Base-by-base conservation (phyloP, 2,888 invertebrate species). In the Aleiodes leptofemur region DNA sequence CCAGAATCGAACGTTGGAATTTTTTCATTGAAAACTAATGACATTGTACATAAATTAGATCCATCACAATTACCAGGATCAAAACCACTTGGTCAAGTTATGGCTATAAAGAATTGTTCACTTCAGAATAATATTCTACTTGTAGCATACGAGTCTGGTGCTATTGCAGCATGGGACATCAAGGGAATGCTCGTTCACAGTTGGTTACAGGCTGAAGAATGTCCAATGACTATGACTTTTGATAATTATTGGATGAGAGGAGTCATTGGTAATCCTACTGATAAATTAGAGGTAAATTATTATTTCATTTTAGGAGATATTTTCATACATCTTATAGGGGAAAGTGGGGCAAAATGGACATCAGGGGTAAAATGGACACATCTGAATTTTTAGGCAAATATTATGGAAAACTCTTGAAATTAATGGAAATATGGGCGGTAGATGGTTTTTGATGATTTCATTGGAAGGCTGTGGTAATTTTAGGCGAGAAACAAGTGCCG, bases 91-190 rank as follows among this genome's bases (percentile, higher is more conserved):
- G 94, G 94, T 64, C 92, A 92, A 82, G 90, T 93, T 0, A 94
- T 94, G 94, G 92, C 93, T 80, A 88, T 94, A n/a, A 92, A 92
- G 80, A 88, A 90, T 34, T 87, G 92, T 11, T 86, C 86, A 83
- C 90, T 89, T 11, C 91, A 92, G 79, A 90, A 90, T 78, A 68
- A 68, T 77, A 81, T 79, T 83, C 85, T 95, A 29, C 88, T 96
- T 69, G 94, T 92, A 13, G 94, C 94, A 57, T 96, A 95, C 81
- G 96, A 96, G 87, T 92, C 93, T 29, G 96, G 96, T 0, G 92
- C 94, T 86, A 90, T 95, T 69, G 89, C 93, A 13, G 90, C 95
- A 23, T 96, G 95, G 94, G 94, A 95, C 90, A 90, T 93, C 82
- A 92, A 91, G 82, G 92, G 92, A 82, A 91, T 86, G 74, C 91